Evolutionary conservation across 35 echinoderm and acorn worm species (phyloP).

Genomic region (Acanthaster planci): DNA sequence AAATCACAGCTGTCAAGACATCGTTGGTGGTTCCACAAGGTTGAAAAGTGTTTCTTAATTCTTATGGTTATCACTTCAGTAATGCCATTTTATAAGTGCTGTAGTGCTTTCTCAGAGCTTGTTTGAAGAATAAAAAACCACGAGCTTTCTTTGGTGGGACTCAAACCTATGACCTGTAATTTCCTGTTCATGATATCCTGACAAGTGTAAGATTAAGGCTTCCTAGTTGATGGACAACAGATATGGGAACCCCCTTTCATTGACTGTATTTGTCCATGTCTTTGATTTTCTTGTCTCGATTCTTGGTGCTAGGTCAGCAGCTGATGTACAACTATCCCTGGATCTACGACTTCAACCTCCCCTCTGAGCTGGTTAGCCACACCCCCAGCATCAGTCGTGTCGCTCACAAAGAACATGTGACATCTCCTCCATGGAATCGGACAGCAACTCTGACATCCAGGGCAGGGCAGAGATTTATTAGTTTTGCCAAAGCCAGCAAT

Average conservation of each 20-base stretch:
- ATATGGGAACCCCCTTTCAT: not conserved
- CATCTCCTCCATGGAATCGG: constrained; percentile 40
- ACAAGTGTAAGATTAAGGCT: not conserved
- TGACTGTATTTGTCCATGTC: not conserved
- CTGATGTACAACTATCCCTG: constrained; percentile 64
- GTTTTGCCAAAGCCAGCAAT: constrained; percentile 67
- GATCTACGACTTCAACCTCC: constrained; percentile 58
- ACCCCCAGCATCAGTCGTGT: constrained; percentile 42
- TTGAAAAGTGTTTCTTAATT: too few relatives aligned
- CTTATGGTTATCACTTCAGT: too few relatives aligned
- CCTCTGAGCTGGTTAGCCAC: constrained; percentile 25
- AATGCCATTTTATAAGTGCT: too few relatives aligned
- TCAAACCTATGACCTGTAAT: too few relatives aligned
- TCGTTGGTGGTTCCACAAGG: too few relatives aligned
- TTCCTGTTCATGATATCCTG: not conserved
- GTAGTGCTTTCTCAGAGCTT: too few relatives aligned
- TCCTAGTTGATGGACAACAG: not conserved
- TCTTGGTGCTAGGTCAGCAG: constrained; percentile 44
- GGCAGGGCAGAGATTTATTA: constrained; percentile 48
- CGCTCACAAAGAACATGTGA: constrained; percentile 28
- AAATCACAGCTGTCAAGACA: too few relatives aligned
- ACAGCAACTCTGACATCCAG: constrained; percentile 29
- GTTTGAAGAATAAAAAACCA: too few relatives aligned
- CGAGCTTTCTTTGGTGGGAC: too few relatives aligned
- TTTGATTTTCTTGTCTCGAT: not conserved